phyloP scores from a whole-genome alignment of 1,140 invertebrate species.

The Drosophila nasuta region DNA sequence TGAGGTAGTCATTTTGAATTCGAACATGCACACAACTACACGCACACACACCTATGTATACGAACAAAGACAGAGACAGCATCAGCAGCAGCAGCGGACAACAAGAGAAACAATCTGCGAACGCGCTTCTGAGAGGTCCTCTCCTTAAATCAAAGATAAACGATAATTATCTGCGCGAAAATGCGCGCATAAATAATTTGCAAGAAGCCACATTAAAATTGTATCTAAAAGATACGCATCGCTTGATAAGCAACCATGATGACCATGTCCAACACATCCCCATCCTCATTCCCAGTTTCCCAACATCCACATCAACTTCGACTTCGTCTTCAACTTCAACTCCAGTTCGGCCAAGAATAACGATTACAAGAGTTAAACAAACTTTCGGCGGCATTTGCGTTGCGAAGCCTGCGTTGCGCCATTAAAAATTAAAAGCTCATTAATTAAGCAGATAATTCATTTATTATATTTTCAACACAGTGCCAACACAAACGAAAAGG shows the following conservation, averaged over 20 bases:
- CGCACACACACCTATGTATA: background rate
- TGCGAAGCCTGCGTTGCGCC: conserved; percentile 60
- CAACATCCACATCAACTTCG: background rate
- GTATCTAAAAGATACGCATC: conserved; percentile 78
- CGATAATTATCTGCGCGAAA: conserved; percentile 84
- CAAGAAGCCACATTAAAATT: conserved; percentile 84
- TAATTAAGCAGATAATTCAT: conserved; percentile 84
- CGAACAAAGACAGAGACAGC: conserved; percentile 27
- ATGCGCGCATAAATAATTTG: conserved; percentile 84
- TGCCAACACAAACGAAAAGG: conserved; percentile 27
- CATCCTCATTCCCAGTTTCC: background rate
- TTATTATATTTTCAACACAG: conserved; percentile 84
- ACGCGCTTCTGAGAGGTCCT: conserved; percentile 54
- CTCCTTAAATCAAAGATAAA: conserved; percentile 84
- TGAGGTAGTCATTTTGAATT: conserved; percentile 84
- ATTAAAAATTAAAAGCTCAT: conserved; percentile 84
- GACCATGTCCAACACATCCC: conserved; percentile 33
- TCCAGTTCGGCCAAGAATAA: conserved; percentile 9
- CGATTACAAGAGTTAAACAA: conserved; percentile 52
- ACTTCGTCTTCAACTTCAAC: background rate
- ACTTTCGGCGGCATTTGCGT: conserved; percentile 47
- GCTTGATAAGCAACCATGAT: conserved; percentile 56
- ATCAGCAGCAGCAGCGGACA: conserved; percentile 8
- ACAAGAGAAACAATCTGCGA: conserved; percentile 46
- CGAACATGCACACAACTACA: conserved; percentile 56